phyloP scores from a whole-genome alignment of 2,888 invertebrate genomes.

The Ochropleura leucogaster region DNA sequence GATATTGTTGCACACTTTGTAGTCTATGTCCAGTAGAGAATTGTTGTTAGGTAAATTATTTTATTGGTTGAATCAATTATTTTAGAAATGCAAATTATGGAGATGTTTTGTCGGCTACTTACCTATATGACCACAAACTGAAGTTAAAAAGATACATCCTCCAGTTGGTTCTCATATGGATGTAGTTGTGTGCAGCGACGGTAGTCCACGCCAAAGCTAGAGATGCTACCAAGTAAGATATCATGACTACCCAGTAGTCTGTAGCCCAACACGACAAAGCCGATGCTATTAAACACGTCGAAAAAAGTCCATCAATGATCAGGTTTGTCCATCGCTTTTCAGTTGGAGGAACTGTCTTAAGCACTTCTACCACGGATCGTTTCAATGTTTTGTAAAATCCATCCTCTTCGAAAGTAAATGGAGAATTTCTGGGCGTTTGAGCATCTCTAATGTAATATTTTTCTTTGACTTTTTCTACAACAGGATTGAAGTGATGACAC shows the following conservation, averaged over 20 bases:
- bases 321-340: conserved; percentile 69
- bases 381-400: conserved; percentile 94
- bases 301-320: conserved; percentile 82
- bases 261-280: conserved; percentile 76
- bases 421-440: conserved; percentile 91
- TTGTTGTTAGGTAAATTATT: too few relatives aligned
- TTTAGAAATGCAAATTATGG: background rate
- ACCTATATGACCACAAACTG: conserved; percentile 92
- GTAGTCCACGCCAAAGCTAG: conserved; percentile 90
- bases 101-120: conserved; percentile 17
- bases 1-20: too few relatives aligned
- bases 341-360: conserved; percentile 88
- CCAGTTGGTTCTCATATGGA: conserved; percentile 94
- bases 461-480: conserved; percentile 90
- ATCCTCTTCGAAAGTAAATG: conserved; percentile 93
- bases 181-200: conserved; percentile 94
- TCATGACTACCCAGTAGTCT: conserved; percentile 74
- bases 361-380: conserved; percentile 87
- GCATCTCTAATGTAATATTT: conserved; percentile 93
- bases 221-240: conserved; percentile 79
- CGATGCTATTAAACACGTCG: conserved; percentile 78
- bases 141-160: conserved; percentile 95
- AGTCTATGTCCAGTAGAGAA: too few relatives aligned
- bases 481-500: conserved; percentile 88
- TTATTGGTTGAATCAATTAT: background rate